Base-by-base conservation (phyloP, 2,113 vertebrate genomes). In the Aegithalos caudatus region DNA sequence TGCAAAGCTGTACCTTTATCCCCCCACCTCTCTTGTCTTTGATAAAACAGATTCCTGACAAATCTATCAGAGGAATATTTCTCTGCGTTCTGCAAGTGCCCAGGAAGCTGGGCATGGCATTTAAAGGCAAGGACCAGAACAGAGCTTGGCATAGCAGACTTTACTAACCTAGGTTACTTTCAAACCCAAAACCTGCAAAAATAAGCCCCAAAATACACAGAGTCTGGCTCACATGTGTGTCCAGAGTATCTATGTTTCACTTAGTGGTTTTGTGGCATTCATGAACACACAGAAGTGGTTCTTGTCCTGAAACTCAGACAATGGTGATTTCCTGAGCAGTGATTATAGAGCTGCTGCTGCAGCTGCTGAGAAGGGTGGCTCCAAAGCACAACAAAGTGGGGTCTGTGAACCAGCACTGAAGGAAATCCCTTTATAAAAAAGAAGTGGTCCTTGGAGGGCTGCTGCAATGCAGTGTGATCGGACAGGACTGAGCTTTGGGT, bases 291-390 rank as follows among this genome's bases (percentile, higher is more conserved):
- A 86, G 51, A 85, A 80, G 66, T 24, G 73, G 58, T 48, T 35
- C 54, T 77, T 77, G 78, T 82, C 81, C 62, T 0, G 0, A 77
- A 91, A 80, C 29, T 54, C 35, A 81, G 74, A 92, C 81, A 95
- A 94, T 83, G 67, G n/a, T 51, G n/a, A 38, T 86, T 92, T 95
- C 90, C 91, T 69, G 38, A 50, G 58, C 78, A 78, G 57, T 57
- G 53, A 76, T 94, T 74, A 35, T 14, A 22, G 7, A 24, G 10
- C 12, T 44, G 29, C 65, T 78, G 50, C 48, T 78, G 80, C 31
- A 76, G 61, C 57, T 89, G 83, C 66, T 66, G 74, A n/a, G 66
- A 44, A 51, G 31, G 4, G 9, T 27, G 71, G 11, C 56, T 60
- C 21, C 29, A 76, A 89, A 69, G 45, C 57, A 61, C 51, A 84